Conservation (phyloP, 2,888 invertebrate species). For the Hirtodrosophila histrioides region DNA sequence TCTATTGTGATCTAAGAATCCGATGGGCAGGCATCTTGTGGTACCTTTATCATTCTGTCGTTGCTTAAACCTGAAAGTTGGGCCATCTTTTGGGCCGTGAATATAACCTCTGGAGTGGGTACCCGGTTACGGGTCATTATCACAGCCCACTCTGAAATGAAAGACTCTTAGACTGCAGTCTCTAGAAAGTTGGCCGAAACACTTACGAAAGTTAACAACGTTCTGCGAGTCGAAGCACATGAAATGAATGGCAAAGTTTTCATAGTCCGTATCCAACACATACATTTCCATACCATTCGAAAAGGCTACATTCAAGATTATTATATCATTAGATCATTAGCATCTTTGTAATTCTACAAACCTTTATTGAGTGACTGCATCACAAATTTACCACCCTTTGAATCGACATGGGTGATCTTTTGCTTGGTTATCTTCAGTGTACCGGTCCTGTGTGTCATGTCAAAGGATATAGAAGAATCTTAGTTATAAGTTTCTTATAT, state of each 20-base stretch:
- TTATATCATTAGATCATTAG: no score
- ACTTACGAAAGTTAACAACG: slow-evolving; percentile 37
- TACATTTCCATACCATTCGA: slow-evolving; percentile 13
- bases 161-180: neutral
- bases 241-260: slow-evolving; percentile 86
- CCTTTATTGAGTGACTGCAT: neutral
- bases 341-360: neutral
- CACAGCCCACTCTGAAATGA: slow-evolving; percentile 37
- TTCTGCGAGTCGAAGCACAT: slow-evolving; percentile 84
- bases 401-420: neutral
- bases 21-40: slow-evolving; percentile 37
- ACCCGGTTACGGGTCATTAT: slow-evolving; percentile 30
- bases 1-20: slow-evolving; percentile 21
- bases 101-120: neutral
- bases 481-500: no score
- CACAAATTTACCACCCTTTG: slow-evolving; percentile 3
- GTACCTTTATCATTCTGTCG: slow-evolving; percentile 4
- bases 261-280: slow-evolving; percentile 87
- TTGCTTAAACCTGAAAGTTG: slow-evolving; percentile 3
- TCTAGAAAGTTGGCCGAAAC: neutral
- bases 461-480: neutral
- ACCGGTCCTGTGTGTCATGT: slow-evolving; percentile 9
- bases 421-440: neutral
- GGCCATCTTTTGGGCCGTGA: slow-evolving; percentile 2
- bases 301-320: slow-evolving; percentile 5